Base-by-base conservation (phyloP, 2,113 vertebrate species). In the Festucalex cinctus region DNA sequence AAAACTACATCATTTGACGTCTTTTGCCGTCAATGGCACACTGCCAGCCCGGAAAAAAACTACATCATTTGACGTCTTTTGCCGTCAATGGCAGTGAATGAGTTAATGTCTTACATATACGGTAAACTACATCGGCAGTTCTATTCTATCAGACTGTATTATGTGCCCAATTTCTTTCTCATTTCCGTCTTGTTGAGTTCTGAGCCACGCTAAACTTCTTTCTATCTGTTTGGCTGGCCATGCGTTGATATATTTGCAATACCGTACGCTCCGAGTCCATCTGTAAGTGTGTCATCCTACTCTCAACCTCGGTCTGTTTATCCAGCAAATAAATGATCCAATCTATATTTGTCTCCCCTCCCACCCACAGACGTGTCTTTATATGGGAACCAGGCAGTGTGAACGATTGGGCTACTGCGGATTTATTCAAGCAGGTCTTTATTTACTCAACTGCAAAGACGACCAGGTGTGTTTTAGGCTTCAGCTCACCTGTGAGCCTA, bases 291-390 rank as follows among this genome's bases (percentile, higher is more conserved):
- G 51, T 54, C 22, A 54, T 54, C 51, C 12, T 54, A 26, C 24
- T 26, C 22, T 54, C 51, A 22, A 54, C 51, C 51, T 22, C 1
- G 24, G 51, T 54, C 1, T 54, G 51, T 54, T 54, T 54, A 26
- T 13, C 20, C 24, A 14, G 12, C 22, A 26, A 54, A 54, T 54
- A 54, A 24, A 54, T 54, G 10, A 54, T 54, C 22, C 51, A 5
- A 54, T 54, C 51, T 54, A 54, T 54, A 54, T 54, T 54, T 54
- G 9, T 54, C 51, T 54, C 51, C 3, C 51, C 22, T 54, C 51
- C 22, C 22, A 54, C 51, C 22, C 22, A 54, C 51, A 26, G 22
- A 54, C 51, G 26, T 54, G 24, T 54, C 51, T 24, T n/a, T 24
- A 54, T 13, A 22, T 54, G 51, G 51, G 26, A 54, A 24, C 4